Evolutionary conservation across 2,113 vertebrate genomes (phyloP), one percentile per base, ranked within the genome.

Genomic region (Tyto alba): DNA sequence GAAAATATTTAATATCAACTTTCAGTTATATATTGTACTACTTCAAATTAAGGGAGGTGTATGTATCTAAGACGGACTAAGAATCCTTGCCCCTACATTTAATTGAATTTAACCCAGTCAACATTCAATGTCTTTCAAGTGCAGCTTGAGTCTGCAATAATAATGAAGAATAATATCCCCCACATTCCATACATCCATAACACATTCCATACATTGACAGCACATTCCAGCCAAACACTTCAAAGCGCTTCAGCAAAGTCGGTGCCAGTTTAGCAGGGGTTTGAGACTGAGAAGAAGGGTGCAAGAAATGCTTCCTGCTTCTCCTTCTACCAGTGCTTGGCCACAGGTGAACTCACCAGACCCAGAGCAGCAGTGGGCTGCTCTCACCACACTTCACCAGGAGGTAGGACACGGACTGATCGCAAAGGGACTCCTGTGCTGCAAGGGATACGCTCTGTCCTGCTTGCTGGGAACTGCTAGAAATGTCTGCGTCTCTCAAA

Each of bases 181-280:
- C 41, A 90, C 57, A 95, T 95, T 94, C 81, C 85, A 82, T 82
- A 57, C 30, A 82, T 78, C 84, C 68, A 45, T 47, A 85, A 76
- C 56, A 95, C 47, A 81, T 90, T 92, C 86, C 79, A n/a, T 78
- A 50, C 8, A 67, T 26, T 3, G 1, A 30, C 41, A 85, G 48
- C 62, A 95, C 87, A 88, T 88, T 93, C 78, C 68, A 88, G 47
- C 45, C 60, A 59, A 52, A 47, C 50, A 52, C 59, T 94, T 90
- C 85, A 85, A 71, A 93, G 71, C 1, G 0, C 45, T 38, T 50
- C 45, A 69, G 16, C 6, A 13, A 55, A 47, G 55, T 1, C 67
- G 29, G 16, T 86, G 55, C 41, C 59, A 56, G 30, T 36, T 68
- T 71, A 85, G 36, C 3, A 0, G 59, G 27, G 59, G n/a, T 43